Conservation (phyloP, 2,888 invertebrate species). For the Dendrolimus houi region DNA sequence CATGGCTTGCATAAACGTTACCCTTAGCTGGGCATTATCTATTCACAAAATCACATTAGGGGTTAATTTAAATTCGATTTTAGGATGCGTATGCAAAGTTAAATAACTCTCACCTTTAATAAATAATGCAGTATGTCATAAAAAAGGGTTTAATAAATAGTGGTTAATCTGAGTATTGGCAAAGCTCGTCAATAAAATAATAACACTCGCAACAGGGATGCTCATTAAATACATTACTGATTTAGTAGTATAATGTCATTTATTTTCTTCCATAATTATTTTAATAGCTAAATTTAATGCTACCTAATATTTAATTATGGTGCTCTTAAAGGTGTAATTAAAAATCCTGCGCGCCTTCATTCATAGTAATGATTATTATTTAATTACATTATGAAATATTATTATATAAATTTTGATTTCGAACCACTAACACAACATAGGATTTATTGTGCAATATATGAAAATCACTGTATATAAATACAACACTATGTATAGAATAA, state of each 20-base stretch:
- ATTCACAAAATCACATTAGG: too few species aligned
- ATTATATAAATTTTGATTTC: slow-evolving; percentile 27
- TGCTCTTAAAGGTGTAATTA: background rate
- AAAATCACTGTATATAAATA: slow-evolving; percentile 51
- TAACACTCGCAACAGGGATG: too few species aligned
- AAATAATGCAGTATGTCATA: too few species aligned
- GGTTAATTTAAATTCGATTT: too few species aligned
- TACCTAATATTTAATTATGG: background rate
- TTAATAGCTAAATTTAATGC: background rate
- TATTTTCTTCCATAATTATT: background rate
- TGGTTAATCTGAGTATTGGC: too few species aligned
- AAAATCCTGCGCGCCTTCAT: background rate
- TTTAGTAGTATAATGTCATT: background rate
- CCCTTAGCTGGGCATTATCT: too few species aligned
- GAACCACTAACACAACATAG: slow-evolving; percentile 42
- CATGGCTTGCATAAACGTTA: too few species aligned
- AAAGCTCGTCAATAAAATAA: too few species aligned
- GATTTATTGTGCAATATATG: slow-evolving; percentile 52
- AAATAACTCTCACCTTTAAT: too few species aligned
- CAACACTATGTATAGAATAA: slow-evolving; percentile 46
- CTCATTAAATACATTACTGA: too few species aligned
- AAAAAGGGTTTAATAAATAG: too few species aligned
- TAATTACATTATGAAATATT: slow-evolving; percentile 2
- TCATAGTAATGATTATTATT: background rate
- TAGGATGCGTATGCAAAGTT: too few species aligned